Percentiles rank a stretch among this genome's conserved stretches.
phyloP scores from a whole-genome alignment of 2,113 vertebrate species.

The Nipponia nippon region DNA sequence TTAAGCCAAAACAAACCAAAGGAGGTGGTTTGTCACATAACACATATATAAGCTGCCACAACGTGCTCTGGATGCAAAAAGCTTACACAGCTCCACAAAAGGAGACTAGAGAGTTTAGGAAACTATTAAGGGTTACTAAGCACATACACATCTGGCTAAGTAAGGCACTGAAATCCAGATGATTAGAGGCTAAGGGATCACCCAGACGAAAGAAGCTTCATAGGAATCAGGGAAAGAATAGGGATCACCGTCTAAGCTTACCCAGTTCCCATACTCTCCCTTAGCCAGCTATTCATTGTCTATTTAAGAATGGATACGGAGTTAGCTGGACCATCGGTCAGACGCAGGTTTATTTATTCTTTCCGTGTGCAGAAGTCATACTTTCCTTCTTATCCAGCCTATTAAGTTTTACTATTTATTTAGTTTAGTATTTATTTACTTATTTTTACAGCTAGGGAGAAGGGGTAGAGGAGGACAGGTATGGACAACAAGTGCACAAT shows the following conservation, averaged over 20 bases:
- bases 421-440: not conserved
- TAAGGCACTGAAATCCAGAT: not conserved
- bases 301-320: not conserved
- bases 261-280: not conserved
- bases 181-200: not conserved
- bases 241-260: not conserved
- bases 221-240: not conserved
- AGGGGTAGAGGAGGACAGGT: not conserved
- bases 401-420: not conserved
- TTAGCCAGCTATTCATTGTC: not conserved
- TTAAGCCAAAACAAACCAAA: constrained; percentile 6
- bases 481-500: not conserved
- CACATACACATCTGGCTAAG: not conserved
- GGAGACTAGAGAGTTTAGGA: not conserved
- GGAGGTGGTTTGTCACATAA: not conserved
- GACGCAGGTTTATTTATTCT: not conserved
- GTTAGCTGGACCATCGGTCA: not conserved
- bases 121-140: not conserved
- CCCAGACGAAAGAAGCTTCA: not conserved
- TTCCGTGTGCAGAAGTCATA: not conserved
- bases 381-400: not conserved
- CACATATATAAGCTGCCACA: not conserved
- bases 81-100: not conserved
- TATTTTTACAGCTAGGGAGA: not conserved
- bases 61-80: not conserved